Evolutionary conservation across 2,888 invertebrate species (phyloP).

Genomic region (Agonum fuliginosum): DNA sequence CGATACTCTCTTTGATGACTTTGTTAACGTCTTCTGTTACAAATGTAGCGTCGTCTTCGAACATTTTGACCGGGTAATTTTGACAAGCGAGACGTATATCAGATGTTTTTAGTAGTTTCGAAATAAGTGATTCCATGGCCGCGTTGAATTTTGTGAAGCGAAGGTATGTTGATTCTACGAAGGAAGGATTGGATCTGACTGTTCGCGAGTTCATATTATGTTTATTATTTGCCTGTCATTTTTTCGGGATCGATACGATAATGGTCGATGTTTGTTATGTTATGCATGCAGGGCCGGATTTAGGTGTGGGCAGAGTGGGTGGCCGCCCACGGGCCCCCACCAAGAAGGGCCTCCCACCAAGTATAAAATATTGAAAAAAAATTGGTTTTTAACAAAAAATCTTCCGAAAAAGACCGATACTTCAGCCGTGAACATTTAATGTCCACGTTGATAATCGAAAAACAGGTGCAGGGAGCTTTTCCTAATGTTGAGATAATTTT

Average conservation of each 20-base stretch:
- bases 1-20: constrained; percentile 85
- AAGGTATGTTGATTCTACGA: not conserved
- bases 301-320: no score
- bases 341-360: no score
- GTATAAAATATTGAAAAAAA: no score
- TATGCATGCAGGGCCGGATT: no score
- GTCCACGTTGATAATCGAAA: no score
- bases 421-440: not conserved
- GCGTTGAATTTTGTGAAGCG: not conserved
- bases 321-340: no score
- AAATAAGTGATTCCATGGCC: constrained; percentile 43
- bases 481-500: constrained; percentile 2
- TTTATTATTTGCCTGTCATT: constrained; percentile 45
- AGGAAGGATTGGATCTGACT: not conserved
- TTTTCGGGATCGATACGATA: constrained; percentile 27
- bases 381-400: no score
- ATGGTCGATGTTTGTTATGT: constrained; percentile 16
- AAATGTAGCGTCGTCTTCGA: constrained; percentile 74
- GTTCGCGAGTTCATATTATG: not conserved
- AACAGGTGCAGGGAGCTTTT: not conserved
- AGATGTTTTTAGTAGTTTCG: constrained; percentile 34
- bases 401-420: no score
- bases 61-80: constrained; percentile 67
- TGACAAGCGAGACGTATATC: constrained; percentile 62
- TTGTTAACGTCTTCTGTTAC: constrained; percentile 85